A percentile compares a stretch with the other conserved stretches of the same genome.
phyloP scores from a whole-genome alignment of 2,888 invertebrate species.

The Mimachlamys varia region DNA sequence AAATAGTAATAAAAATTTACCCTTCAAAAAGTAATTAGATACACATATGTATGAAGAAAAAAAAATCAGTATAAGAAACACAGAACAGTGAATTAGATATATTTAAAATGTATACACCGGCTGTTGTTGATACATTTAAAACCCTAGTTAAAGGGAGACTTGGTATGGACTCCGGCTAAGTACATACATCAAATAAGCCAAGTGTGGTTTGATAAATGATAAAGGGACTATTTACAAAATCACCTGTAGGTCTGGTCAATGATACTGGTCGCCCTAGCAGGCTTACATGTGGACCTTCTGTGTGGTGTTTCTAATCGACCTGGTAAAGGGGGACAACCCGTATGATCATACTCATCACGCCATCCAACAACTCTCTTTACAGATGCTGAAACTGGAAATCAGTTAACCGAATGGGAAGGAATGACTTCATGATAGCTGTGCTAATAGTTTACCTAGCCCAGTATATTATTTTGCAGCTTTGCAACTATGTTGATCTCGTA shows the following conservation, averaged over 20 bases:
- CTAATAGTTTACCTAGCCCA: too few relatives aligned
- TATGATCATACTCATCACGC: not conserved
- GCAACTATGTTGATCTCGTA: too few relatives aligned
- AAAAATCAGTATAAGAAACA: too few relatives aligned
- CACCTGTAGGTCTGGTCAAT: slow-evolving; percentile 14
- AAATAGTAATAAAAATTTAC: too few relatives aligned
- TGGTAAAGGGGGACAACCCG: not conserved
- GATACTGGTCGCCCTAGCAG: not conserved
- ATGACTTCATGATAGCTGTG: too few relatives aligned
- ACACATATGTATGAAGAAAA: too few relatives aligned
- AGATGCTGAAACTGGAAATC: not conserved
- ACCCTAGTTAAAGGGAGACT: not conserved
- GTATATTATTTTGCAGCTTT: too few relatives aligned
- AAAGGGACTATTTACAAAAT: not conserved
- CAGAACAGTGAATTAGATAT: not conserved
- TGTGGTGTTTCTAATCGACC: not conserved
- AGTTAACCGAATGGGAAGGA: too few relatives aligned
- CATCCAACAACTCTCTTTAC: not conserved
- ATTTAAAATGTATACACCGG: not conserved
- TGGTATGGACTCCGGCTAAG: not conserved
- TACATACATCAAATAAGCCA: not conserved
- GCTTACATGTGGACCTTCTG: not conserved
- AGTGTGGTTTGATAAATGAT: not conserved
- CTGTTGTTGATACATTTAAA: not conserved
- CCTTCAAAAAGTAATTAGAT: too few relatives aligned